A percentile compares a stretch with the other conserved stretches of the same genome.
Evolutionary conservation across 2,113 vertebrate genomes (phyloP).

Genomic region (human (Homo sapiens)): GRCh38 chr6:143182501-143183000

Average conservation of each 20-base stretch:
- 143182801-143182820: not conserved
- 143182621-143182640: not conserved
- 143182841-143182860: not conserved
- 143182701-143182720: not conserved
- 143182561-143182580: fast-evolving
- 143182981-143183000: not conserved
- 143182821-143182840: not conserved
- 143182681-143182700: not conserved
- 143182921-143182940: not conserved
- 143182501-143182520: not conserved
- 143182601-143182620: not conserved
- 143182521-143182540: not conserved
- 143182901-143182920: not conserved
- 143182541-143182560: not conserved
- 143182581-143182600: not conserved
- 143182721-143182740: not conserved
- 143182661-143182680: not conserved
- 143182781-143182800: not conserved
- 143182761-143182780: not conserved
- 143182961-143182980: fast-evolving
- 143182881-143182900: not conserved
- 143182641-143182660: not conserved
- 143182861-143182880: not conserved
- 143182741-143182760: not conserved
- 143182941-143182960: not conserved